phyloP scores from a whole-genome alignment of 37 sponge, comb jelly and placozoan species.

The Tethya wilhelma region DNA sequence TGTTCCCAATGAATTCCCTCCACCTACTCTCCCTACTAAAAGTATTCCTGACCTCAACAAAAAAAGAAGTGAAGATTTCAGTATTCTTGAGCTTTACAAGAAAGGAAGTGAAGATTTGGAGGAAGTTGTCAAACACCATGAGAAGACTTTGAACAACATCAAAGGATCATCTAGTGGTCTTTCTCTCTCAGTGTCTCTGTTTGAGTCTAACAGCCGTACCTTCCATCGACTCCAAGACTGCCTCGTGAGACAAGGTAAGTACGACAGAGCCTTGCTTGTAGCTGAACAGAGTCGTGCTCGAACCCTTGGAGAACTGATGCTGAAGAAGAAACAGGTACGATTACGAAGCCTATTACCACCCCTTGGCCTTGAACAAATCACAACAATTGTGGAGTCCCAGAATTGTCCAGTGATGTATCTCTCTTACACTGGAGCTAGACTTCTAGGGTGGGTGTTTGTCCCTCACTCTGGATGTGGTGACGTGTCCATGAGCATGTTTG shows the following conservation, averaged over 20 bases:
- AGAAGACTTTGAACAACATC: conserved; percentile 43
- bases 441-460: conserved; percentile 66
- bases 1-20: too few species aligned
- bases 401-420: conserved; percentile 50
- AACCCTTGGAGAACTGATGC: conserved; percentile 75
- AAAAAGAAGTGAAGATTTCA: not conserved
- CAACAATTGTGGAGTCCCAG: conserved; percentile 17
- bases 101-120: conserved; percentile 38
- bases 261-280: conserved; percentile 32
- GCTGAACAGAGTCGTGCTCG: conserved; percentile 72
- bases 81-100: conserved; percentile 28
- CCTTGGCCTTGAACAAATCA: conserved; percentile 18
- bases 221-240: conserved; percentile 69
- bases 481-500: conserved; percentile 31
- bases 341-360: conserved; percentile 30
- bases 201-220: conserved; percentile 66
- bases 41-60: conserved; percentile 15
- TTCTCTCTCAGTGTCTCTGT: conserved; percentile 58
- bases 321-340: conserved; percentile 21
- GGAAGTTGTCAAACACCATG: conserved; percentile 36
- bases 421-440: conserved; percentile 62
- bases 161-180: conserved; percentile 57
- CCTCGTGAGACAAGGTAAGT: conserved; percentile 35
- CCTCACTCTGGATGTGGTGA: conserved; percentile 15
- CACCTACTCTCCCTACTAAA: too few species aligned